These are phyloP conservation scores for Vidua chalybeata DNA, from an alignment of 2,113 vertebrate species.

Conservation along the genomic window DNA sequence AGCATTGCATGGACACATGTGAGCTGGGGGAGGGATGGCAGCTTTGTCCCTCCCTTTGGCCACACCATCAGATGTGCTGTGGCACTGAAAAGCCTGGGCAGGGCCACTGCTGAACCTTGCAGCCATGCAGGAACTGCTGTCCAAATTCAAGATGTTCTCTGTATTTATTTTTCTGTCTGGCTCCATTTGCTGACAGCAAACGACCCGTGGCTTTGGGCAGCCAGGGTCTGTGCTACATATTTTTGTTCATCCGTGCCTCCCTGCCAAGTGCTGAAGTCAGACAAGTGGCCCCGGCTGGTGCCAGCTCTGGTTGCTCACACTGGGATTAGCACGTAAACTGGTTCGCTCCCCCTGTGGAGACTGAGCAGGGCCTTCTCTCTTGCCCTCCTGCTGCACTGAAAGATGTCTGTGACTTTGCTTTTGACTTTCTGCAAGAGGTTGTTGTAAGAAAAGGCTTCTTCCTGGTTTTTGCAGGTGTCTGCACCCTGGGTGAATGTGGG, in stretches of 20 bases:
- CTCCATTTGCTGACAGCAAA: background rate
- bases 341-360: background rate
- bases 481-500: rapidly evolving
- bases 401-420: conserved; percentile 42
- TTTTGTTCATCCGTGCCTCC: conserved; percentile 30
- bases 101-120: background rate
- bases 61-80: background rate
- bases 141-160: background rate
- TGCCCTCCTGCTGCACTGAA: conserved; percentile 23
- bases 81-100: background rate
- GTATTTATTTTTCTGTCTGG: background rate
- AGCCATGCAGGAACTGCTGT: background rate
- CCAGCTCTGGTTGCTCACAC: conserved; percentile 73
- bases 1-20: background rate
- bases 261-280: conserved; percentile 76
- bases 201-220: background rate
- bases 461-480: background rate
- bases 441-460: background rate
- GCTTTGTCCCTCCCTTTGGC: background rate
- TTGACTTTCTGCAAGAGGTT: conserved; percentile 1
- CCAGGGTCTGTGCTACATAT: background rate
- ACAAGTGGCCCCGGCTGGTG: conserved; percentile 45
- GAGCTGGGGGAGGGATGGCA: background rate
- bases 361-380: conserved; percentile 27
- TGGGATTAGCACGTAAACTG: conserved; percentile 72